Evolutionary conservation across 2,797 vertebrate genomes (phyloP).

Genomic region (Phoebastria nigripes): DNA sequence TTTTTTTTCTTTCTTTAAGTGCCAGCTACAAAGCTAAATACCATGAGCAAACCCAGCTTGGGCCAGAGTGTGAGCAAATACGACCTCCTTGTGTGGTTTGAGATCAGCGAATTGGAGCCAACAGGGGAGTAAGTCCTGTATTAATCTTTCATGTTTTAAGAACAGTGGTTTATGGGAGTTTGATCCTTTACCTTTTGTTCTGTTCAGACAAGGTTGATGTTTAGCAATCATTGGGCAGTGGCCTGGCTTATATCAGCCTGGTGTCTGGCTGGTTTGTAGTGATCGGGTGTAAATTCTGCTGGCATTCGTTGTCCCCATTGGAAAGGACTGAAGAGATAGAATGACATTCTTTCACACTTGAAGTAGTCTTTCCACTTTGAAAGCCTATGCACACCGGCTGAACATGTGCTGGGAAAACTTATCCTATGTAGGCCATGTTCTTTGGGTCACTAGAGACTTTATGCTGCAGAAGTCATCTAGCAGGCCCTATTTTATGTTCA

Average conservation of each 20-base stretch:
- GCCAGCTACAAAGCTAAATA: constrained; percentile 94
- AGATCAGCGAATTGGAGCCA: constrained; percentile 98
- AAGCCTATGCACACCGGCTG: not conserved
- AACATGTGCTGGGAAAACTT: not conserved
- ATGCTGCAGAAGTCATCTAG: not conserved
- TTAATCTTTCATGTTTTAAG: not conserved
- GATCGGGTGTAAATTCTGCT: not conserved
- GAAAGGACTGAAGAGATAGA: not conserved
- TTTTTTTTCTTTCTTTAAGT: constrained; percentile 73
- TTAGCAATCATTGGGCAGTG: not conserved
- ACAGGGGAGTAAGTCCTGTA: constrained; percentile 92
- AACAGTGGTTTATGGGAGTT: not conserved
- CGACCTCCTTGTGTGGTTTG: constrained; percentile 97
- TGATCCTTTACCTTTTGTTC: not conserved
- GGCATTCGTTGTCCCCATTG: not conserved
- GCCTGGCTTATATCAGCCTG: not conserved
- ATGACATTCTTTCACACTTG: not conserved
- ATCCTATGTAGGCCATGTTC: not conserved
- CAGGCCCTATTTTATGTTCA: not conserved
- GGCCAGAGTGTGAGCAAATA: constrained; percentile 98
- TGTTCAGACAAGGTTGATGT: not conserved
- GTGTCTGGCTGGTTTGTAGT: not conserved
- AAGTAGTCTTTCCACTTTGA: not conserved
- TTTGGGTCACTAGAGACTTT: not conserved
- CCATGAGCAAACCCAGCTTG: constrained; percentile 91